Evolutionary conservation across 2,113 vertebrate genomes (phyloP).

Genomic region (Hippocampus zosterae): DNA sequence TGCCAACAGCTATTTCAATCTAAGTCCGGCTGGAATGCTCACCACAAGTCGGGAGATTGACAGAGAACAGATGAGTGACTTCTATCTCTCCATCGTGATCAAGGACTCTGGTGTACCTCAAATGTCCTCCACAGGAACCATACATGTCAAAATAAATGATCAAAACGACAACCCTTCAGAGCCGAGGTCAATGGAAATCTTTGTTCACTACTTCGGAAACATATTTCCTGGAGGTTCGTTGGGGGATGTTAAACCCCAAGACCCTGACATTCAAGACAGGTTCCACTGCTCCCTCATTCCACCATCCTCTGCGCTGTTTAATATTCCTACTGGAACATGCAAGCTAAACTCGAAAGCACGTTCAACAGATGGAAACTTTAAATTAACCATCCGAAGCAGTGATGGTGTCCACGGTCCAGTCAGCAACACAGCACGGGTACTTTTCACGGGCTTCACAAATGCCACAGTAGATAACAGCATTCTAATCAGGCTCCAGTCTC

Average conservation of each 20-base stretch:
- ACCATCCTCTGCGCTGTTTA: conserved; percentile 84
- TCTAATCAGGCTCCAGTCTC: conserved; percentile 80
- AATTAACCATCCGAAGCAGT: conserved; percentile 81
- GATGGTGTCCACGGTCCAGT: conserved; percentile 85
- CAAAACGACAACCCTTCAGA: conserved; percentile 96
- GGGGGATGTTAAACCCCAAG: conserved; percentile 86
- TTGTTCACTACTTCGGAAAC: conserved; percentile 89
- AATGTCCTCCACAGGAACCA: conserved; percentile 94
- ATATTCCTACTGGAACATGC: conserved; percentile 81
- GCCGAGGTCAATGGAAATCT: conserved; percentile 86
- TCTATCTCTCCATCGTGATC: conserved; percentile 86
- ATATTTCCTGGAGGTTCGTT: conserved; percentile 88
- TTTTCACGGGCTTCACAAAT: conserved; percentile 84
- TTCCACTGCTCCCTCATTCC: conserved; percentile 90
- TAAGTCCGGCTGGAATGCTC: conserved; percentile 81
- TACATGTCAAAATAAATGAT: conserved; percentile 85
- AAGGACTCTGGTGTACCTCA: conserved; percentile 90
- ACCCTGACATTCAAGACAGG: conserved; percentile 86
- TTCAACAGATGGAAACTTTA: conserved; percentile 86
- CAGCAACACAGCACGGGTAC: conserved; percentile 80
- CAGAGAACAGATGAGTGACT: conserved; percentile 89
- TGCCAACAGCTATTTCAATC: conserved; percentile 85
- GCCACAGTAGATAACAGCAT: conserved; percentile 91
- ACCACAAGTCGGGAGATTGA: conserved; percentile 90
- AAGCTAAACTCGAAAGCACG: conserved; percentile 83